Conservation (phyloP, 2,797 vertebrate species). For the Tachyglossus aculeatus region DNA sequence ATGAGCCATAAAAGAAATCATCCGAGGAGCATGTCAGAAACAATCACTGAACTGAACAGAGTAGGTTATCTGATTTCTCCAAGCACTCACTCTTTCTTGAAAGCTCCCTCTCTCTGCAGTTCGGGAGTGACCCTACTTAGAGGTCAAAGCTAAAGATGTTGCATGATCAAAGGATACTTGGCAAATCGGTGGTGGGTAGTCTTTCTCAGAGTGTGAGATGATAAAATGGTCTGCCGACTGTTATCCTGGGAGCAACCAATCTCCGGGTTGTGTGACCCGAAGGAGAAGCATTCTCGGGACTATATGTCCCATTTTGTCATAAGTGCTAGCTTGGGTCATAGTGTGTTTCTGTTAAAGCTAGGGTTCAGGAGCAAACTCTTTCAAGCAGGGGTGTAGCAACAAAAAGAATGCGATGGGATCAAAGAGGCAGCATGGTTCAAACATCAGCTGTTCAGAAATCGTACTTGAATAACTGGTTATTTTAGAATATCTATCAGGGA, state of each 20-base stretch:
- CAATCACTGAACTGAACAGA: constrained; percentile 51
- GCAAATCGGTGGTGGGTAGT: constrained; percentile 43
- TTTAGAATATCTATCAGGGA: too few species aligned
- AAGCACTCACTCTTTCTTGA: constrained; percentile 50
- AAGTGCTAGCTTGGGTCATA: constrained; percentile 67
- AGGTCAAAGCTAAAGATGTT: constrained; percentile 61
- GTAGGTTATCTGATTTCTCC: constrained; percentile 44
- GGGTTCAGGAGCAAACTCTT: constrained; percentile 46
- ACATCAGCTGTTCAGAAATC: too few species aligned
- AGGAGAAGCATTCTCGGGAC: constrained; percentile 51
- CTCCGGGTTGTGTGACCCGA: constrained; percentile 67
- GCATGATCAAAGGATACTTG: constrained; percentile 25
- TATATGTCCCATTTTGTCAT: constrained; percentile 55
- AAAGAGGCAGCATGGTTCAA: neutral
- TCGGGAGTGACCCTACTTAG: constrained; percentile 67
- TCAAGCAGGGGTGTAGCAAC: neutral
- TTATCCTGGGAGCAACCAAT: constrained; percentile 68
- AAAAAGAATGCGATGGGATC: neutral
- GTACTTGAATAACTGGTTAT: too few species aligned
- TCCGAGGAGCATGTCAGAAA: constrained; percentile 62
- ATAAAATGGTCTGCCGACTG: constrained; percentile 66
- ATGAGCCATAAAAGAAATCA: constrained; percentile 61
- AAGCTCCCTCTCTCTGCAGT: constrained; percentile 58
- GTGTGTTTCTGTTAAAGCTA: constrained; percentile 36
- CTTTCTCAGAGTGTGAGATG: constrained; percentile 69